A percentile compares a stretch with the other conserved stretches of the same genome.
phyloP scores from a whole-genome alignment of 2,113 vertebrate species.

The cat (Felis catus) region DNA sequence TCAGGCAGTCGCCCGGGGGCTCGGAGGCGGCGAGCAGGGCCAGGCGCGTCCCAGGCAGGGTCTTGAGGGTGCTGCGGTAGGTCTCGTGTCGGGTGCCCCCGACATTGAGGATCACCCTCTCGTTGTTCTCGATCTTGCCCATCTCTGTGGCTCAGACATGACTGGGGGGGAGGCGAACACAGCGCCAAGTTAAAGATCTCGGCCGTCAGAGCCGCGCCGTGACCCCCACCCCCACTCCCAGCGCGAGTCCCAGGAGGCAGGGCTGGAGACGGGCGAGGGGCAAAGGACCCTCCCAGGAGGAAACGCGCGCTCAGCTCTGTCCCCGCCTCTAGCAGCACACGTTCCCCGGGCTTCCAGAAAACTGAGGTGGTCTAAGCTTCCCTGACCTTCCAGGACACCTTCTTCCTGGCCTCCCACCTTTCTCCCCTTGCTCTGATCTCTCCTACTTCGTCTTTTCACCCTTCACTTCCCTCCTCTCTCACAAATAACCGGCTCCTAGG shows the following conservation, averaged over 20 bases:
- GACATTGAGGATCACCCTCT: conserved; percentile 99
- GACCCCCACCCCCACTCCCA: conserved; percentile 30
- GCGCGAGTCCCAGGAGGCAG: conserved; percentile 7
- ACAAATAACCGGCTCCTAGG: background rate
- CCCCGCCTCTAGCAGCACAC: background rate
- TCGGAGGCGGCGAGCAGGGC: conserved; percentile 95
- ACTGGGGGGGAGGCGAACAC: conserved; percentile 81
- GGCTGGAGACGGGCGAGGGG: background rate
- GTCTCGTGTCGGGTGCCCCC: conserved; percentile 97
- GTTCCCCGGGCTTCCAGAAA: background rate
- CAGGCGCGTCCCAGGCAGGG: conserved; percentile 96
- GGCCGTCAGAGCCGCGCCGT: background rate
- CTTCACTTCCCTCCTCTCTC: background rate
- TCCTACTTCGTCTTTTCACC: background rate
- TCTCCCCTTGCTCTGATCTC: background rate
- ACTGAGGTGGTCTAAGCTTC: background rate
- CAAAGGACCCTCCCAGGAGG: background rate
- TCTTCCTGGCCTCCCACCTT: background rate
- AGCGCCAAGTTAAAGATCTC: conserved; percentile 18
- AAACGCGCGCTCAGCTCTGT: background rate
- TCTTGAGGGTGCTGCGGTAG: conserved; percentile 96
- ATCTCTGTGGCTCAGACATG: conserved; percentile 97
- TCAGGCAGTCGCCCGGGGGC: conserved; percentile 87
- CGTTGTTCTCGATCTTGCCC: conserved; percentile 98
- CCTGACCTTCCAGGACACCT: background rate